A percentile compares a stretch with the other conserved stretches of the same genome.
Evolutionary conservation across 2,113 vertebrate genomes (phyloP).

Genomic region (Anhinga rufa): DNA sequence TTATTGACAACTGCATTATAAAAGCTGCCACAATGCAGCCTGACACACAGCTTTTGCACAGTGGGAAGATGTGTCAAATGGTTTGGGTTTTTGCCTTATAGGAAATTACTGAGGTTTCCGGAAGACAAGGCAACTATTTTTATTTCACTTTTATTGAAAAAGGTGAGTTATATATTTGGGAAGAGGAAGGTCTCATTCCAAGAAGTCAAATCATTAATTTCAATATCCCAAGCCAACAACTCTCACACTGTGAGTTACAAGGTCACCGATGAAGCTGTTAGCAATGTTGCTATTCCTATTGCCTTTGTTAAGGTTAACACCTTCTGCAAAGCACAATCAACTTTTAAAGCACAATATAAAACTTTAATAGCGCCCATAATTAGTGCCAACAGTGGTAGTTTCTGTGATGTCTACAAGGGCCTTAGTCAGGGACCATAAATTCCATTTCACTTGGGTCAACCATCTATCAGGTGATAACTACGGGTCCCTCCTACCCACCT

Average conservation of each 20-base stretch:
- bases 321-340: conserved; percentile 28
- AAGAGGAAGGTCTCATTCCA: background rate
- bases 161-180: background rate
- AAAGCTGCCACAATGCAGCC: background rate
- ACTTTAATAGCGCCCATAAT: background rate
- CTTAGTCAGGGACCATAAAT: background rate
- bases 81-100: background rate
- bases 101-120: background rate
- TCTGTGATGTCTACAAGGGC: background rate
- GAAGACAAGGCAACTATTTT: background rate
- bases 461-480: background rate
- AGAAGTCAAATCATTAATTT: background rate
- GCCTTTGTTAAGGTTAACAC: background rate
- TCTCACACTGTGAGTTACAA: background rate
- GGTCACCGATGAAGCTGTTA: background rate
- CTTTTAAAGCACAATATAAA: conserved; percentile 38
- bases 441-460: conserved; percentile 1
- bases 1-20: background rate
- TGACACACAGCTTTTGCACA: background rate
- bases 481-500: background rate
- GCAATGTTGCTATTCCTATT: background rate
- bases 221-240: background rate
- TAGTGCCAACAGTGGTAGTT: background rate
- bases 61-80: background rate
- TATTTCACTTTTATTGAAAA: background rate